Conservation (phyloP, 2,113 vertebrate species). For the Naja naja region DNA sequence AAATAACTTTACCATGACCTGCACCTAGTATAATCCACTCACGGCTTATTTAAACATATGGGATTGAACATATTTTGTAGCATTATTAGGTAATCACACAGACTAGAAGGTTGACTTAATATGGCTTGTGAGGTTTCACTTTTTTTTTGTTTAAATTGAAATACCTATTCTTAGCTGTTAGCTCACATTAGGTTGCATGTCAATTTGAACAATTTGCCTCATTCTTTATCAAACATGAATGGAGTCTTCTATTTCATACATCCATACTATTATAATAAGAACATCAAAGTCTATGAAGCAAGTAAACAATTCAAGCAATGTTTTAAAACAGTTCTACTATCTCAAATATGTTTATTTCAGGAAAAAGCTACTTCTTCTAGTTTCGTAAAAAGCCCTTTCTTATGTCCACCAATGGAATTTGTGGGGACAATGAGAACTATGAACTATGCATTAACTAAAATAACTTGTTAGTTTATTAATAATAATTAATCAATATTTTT, state of each 20-base stretch:
- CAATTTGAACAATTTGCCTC: slow-evolving; percentile 34
- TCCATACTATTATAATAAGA: slow-evolving; percentile 49
- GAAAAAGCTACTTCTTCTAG: slow-evolving; percentile 39
- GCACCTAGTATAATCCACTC: background rate
- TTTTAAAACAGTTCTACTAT: slow-evolving; percentile 35
- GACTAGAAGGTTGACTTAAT: background rate
- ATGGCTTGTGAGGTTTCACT: background rate
- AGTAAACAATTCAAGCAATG: slow-evolving; percentile 28
- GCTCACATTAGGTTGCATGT: background rate
- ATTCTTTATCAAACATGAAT: slow-evolving; percentile 33
- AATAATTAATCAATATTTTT: slow-evolving; percentile 60
- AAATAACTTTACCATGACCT: background rate
- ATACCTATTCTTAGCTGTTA: background rate
- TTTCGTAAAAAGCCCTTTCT: slow-evolving; percentile 17
- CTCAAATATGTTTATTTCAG: slow-evolving; percentile 42
- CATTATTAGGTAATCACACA: background rate
- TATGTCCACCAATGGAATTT: slow-evolving; percentile 59
- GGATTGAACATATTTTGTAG: background rate
- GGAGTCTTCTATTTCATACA: slow-evolving; percentile 35
- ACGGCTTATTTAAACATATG: background rate
- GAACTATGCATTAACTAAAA: slow-evolving; percentile 8
- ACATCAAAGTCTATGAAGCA: slow-evolving; percentile 36
- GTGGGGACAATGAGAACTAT: slow-evolving; percentile 44
- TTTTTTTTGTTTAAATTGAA: background rate
- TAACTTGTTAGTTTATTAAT: slow-evolving; percentile 51